Conservation (phyloP, 1,140 invertebrate genomes). For the Macrotrachela quadricornifera region DNA sequence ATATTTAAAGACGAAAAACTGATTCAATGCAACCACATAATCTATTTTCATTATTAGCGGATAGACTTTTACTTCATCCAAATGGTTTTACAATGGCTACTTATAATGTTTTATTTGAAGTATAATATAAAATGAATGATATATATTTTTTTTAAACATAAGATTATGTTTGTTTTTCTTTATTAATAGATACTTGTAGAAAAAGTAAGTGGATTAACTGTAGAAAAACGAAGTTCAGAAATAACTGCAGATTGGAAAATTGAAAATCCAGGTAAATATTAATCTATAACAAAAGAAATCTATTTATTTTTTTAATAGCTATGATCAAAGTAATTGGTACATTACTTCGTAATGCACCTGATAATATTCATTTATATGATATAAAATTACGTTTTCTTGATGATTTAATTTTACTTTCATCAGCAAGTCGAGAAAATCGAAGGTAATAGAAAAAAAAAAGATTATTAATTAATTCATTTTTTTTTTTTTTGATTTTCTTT, state of each 20-base stretch:
- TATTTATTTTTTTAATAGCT: too few species aligned
- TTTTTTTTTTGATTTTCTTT: too few species aligned
- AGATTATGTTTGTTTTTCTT: not conserved
- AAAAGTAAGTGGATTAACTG: slow-evolving; percentile 75
- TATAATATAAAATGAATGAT: too few species aligned
- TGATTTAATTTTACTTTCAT: slow-evolving; percentile 42
- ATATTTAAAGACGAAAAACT: slow-evolving; percentile 4
- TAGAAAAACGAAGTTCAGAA: slow-evolving; percentile 69
- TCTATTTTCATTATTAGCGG: slow-evolving; percentile 79
- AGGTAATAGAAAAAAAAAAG: not conserved
- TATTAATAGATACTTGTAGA: slow-evolving; percentile 58
- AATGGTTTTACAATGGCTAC: slow-evolving; percentile 68
- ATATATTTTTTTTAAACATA: not conserved
- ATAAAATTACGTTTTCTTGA: slow-evolving; percentile 69
- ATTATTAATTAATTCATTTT: not conserved
- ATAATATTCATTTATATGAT: slow-evolving; percentile 65
- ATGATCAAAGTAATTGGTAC: slow-evolving; percentile 84
- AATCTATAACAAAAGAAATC: too few species aligned
- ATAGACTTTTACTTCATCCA: slow-evolving; percentile 66
- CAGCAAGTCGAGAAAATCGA: slow-evolving; percentile 49
- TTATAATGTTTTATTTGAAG: slow-evolving; percentile 93
- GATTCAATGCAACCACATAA: slow-evolving; percentile 95
- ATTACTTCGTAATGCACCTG: slow-evolving; percentile 75
- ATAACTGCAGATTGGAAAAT: slow-evolving; percentile 77
- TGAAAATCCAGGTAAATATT: slow-evolving; percentile 74